phyloP scores from a whole-genome alignment of 2,797 vertebrate genomes.

The Hippocampus kuda region DNA sequence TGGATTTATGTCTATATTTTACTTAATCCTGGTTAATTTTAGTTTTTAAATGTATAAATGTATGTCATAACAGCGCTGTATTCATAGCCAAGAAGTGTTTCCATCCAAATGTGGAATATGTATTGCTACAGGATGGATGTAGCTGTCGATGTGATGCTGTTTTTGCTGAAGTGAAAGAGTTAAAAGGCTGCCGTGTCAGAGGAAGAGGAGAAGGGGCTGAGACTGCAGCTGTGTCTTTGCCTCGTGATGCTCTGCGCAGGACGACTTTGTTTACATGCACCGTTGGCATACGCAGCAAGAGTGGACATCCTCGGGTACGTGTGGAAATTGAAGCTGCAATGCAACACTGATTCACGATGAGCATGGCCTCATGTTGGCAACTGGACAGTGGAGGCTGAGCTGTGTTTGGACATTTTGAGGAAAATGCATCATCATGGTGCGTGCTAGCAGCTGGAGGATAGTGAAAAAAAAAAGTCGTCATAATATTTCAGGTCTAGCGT shows the following conservation, averaged over 20 bases:
- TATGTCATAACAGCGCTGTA: no score
- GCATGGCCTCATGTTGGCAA: neutral
- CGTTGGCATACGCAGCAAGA: neutral
- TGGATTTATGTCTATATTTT: no score
- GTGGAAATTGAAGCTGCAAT: constrained; percentile 4
- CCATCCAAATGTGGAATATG: neutral
- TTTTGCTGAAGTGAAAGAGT: constrained; percentile 32
- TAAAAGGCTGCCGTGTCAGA: constrained; percentile 20
- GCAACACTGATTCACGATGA: neutral
- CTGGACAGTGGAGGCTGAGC: neutral
- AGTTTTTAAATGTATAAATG: no score
- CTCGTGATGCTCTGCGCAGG: constrained; percentile 35
- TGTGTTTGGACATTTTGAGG: constrained; percentile 4
- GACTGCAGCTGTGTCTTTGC: constrained; percentile 36
- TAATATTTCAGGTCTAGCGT: neutral
- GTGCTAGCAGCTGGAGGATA: constrained; percentile 14
- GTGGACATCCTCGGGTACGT: constrained; percentile 17
- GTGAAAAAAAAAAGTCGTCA: neutral
- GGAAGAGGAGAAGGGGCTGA: constrained; percentile 8
- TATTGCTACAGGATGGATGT: neutral
- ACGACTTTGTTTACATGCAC: constrained; percentile 47
- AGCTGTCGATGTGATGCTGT: neutral
- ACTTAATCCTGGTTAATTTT: no score
- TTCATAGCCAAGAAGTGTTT: neutral
- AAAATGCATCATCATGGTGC: constrained; percentile 38